Evolutionary conservation across 2,113 vertebrate genomes (phyloP), one percentile per base, ranked within the genome.

Genomic region (Ornithorhynchus anatinus): DNA sequence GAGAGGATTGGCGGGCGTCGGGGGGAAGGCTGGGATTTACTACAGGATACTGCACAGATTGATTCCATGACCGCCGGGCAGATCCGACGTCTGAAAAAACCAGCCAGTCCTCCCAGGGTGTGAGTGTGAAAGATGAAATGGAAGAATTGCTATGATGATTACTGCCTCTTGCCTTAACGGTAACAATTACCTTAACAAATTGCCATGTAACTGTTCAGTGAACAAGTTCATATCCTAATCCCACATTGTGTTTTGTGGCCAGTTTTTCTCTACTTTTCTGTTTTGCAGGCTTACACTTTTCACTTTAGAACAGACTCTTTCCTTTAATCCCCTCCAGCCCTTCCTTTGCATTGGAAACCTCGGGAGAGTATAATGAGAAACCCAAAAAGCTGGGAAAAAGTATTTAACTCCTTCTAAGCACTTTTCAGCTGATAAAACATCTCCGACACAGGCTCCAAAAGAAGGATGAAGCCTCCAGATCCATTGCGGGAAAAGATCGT

Each of bases 201-300:
- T 86, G 75, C 78, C 69, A 59, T 79, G 78, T 79, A 74, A 86
- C 78, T 79, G 78, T 84, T 84, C 81, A 86, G 37, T 84, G 84
- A 86, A 77, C 72, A 86, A 77, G 72, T 79, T 84, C 72, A 81
- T 84, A 84, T 79, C 81, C 78, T 84, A 86, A 81, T 81, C 84
- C 81, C 79, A 76, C 61, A 71, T 66, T 80, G 75, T 73, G 69
- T 25, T 59, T 44, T n/a, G 50, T 14, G 78, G 54, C 51, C 52
- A 52, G 67, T 68, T 82, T 82, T 42, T 72, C 57, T 76, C 70
- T 80, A 47, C 58, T 75, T 82, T 64, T 72, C 61, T 67, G 36
- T 64, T 57, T 73, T 50, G 17, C n/a, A 78, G 67, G 53, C 67
- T 80, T 78, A 82, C 80, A 53, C 64, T 80, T 44, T 40, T 73